Evolutionary conservation across 2,113 vertebrate genomes (phyloP), one percentile per base, ranked within the genome.

Genomic region (Vimba vimba): DNA sequence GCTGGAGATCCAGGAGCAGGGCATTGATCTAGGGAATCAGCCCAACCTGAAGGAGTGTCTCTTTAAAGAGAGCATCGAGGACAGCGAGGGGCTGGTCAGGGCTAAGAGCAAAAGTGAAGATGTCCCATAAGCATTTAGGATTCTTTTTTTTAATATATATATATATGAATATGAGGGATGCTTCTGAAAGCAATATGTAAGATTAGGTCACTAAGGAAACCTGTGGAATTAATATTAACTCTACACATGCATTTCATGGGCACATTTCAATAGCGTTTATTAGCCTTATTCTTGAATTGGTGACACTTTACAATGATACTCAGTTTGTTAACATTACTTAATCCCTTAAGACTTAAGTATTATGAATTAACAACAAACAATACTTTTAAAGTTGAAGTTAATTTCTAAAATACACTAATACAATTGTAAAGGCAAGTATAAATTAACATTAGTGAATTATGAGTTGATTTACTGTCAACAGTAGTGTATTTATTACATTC

Each of bases 41-140:
- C 96, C 95, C 5, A 94, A 94, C 25, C 90, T 99, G 45, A 98
- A 96, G 89, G 97, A 99, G 90, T 94, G 95, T 81, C 92, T 99
- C 13, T 93, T 98, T 86, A 96, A 96, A 90, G 96, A 97, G 89
- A 89, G 93, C 19, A 91, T 98, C 90, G 94, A 95, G 85, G 94
- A 94, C 60, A 80, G 83, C 0, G 92, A 94, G 59, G 89, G 80
- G 19, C 4, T 13, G 36, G 21, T 30, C 88, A 89, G 81, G 36
- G 59, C 33, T 27, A 84, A 85, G 50, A 19, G 57, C 57, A 87
- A 82, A 87, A 73, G 59, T 43, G 86, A 87, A 39, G 86, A 85
- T 47, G 55, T 25, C 25, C 30, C 59, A 4, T 85, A 71, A 75
- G 25, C 62, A 45, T 69, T 82, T 5, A 52, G n/a, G 60, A 15